Evolutionary conservation across 2,113 vertebrate genomes (phyloP).

Genomic region (Ciconia boyciana): DNA sequence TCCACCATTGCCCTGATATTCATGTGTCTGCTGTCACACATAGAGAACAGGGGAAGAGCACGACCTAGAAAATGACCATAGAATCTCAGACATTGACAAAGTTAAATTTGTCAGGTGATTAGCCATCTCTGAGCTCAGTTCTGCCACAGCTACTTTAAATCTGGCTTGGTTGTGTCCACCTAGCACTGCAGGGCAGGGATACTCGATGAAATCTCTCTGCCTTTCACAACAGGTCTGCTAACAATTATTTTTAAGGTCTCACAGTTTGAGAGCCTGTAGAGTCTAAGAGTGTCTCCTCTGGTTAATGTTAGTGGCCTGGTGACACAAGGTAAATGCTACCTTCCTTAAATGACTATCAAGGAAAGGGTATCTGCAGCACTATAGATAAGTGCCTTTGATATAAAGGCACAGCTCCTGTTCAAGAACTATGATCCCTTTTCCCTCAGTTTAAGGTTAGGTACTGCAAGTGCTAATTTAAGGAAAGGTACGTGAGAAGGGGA

Average conservation of each 20-base stretch:
- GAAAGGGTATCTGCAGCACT: neutral
- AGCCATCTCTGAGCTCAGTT: neutral
- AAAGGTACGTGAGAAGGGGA: neutral
- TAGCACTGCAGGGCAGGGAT: neutral
- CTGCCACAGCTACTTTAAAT: neutral
- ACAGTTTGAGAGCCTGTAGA: neutral
- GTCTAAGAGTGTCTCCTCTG: neutral
- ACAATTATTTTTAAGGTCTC: neutral
- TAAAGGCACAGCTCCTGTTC: neutral
- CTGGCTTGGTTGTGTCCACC: neutral
- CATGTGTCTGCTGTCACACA: neutral
- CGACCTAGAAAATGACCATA: neutral
- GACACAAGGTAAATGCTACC: neutral
- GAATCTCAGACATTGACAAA: neutral
- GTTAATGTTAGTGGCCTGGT: neutral
- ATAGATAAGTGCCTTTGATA: neutral
- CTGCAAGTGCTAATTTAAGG: neutral
- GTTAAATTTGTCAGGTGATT: neutral
- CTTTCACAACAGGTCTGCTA: neutral
- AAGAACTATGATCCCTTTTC: neutral
- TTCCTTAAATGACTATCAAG: neutral
- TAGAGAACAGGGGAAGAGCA: neutral
- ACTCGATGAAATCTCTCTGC: neutral
- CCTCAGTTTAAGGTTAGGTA: neutral
- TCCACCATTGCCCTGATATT: neutral